Conservation (phyloP, 2,797 vertebrate species). For the Rhabdophis nuchalis region DNA sequence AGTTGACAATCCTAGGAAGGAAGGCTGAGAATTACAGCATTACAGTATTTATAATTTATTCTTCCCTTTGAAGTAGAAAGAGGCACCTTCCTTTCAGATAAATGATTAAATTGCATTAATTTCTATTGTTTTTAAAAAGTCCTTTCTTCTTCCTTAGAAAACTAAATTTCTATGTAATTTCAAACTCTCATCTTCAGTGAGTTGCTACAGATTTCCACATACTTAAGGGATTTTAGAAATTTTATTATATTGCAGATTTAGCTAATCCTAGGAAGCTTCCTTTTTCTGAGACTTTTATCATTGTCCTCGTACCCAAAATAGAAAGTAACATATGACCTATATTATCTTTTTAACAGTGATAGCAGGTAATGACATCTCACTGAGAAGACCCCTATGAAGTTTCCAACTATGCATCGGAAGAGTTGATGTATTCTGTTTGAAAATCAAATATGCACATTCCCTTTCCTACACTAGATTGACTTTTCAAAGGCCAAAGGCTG, state of each 20-base stretch:
- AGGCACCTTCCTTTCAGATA: not conserved
- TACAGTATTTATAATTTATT: not conserved
- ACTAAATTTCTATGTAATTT: not conserved
- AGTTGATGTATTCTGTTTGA: conserved; percentile 34
- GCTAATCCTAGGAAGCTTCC: not conserved
- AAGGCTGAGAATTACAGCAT: not conserved
- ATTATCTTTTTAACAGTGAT: conserved; percentile 24
- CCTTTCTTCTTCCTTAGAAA: not conserved
- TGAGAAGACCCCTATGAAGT: conserved; percentile 17
- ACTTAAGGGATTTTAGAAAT: not conserved
- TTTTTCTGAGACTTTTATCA: not conserved
- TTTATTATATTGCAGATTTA: not conserved
- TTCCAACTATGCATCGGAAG: conserved; percentile 28
- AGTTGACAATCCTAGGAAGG: not conserved
- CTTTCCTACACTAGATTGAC: conserved; percentile 22
- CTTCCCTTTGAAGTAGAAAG: not conserved
- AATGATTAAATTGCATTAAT: not conserved
- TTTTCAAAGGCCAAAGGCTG: conserved; percentile 50
- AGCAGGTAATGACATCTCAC: conserved; percentile 10
- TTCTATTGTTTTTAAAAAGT: not conserved
- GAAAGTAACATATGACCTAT: not conserved
- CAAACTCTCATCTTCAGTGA: not conserved
- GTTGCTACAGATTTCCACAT: not conserved
- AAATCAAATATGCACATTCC: conserved; percentile 30
- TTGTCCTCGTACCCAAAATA: not conserved